phyloP scores from a whole-genome alignment of 2,797 vertebrate species.

The Sebastolobus altivelis region DNA sequence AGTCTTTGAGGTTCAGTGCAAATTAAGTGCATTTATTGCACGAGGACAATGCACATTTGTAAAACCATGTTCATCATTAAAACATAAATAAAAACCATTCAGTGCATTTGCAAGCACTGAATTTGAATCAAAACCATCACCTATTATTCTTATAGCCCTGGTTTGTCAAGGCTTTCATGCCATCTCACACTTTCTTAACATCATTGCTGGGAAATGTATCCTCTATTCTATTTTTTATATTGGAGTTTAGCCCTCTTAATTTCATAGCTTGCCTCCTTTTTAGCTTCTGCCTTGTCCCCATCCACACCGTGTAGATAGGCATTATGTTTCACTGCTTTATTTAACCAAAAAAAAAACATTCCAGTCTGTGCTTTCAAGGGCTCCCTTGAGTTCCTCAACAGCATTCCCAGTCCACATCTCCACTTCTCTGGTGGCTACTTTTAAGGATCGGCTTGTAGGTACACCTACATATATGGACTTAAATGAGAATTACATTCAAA shows the following conservation, averaged over 20 bases:
- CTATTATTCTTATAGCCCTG: background rate
- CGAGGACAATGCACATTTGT: background rate
- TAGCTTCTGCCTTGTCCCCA: too few species aligned
- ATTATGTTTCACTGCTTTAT: too few species aligned
- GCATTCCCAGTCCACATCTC: background rate
- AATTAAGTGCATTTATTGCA: too few species aligned
- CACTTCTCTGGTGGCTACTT: background rate
- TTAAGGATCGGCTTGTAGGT: background rate
- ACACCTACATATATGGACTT: background rate
- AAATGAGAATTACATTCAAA: background rate
- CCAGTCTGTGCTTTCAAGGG: background rate
- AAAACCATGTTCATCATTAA: background rate
- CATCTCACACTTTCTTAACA: background rate
- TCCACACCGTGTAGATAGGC: too few species aligned
- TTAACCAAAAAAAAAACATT: background rate
- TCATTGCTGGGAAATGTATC: background rate
- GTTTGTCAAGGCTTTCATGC: background rate
- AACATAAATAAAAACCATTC: background rate
- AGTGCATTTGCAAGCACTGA: background rate
- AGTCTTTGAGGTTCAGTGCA: too few species aligned
- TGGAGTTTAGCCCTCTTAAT: background rate
- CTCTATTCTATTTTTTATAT: background rate
- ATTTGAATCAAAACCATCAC: background rate
- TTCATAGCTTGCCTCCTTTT: too few species aligned
- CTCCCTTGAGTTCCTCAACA: background rate